Evolutionary conservation across 2,888 invertebrate genomes (phyloP), one percentile per base, ranked within the genome.

Genomic region (Cerastoderma edule): DNA sequence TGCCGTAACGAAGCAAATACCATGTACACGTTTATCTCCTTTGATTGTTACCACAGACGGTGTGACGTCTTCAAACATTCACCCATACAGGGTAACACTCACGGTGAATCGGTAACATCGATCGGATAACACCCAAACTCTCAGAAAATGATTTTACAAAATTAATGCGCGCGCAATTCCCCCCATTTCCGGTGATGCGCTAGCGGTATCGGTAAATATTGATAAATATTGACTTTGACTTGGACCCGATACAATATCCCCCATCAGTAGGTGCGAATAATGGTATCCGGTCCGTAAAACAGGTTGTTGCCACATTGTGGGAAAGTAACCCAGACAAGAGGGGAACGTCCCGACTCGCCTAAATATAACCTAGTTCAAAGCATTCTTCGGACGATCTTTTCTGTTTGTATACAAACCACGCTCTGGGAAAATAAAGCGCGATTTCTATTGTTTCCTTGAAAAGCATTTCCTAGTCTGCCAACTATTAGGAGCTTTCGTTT

Each of bases 221-320:
- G 68, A 60, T 28, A 78, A 78, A 78, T 75, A 78, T 78, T 78
- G 78, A 75, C 71, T 67, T 64, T 78, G 78, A 78, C 72, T 57
- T 63, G 57, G 68, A 64, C 67, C 74, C n/a, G 19, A 16, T 60
- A 33, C 60, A 60, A 60, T 35, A 50, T 50, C 39, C 27, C 22
- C 72, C 65, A 39, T 39, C 19, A 27, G 33, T 54, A 69, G 53
- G 72, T 73, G 72, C 39, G 66, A 77, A 54, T 70, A 70, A 77
- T 60, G 35, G 35, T 35, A 33, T 54, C 63, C 57, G 48, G 56
- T 16, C 53, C 56, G n/a, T 30, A 30, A 19, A 73, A 69, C 70
- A 69, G 74, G 71, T 74, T 71, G 46, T 60, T 48, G 64, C 53
- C 28, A 35, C 56, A 66, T 69, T 69, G 74, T 75, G 74, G 69